Percentiles rank a stretch among this genome's conserved stretches.
Conservation (phyloP, 2,113 vertebrate genomes). For the Macquaria ambigua region DNA sequence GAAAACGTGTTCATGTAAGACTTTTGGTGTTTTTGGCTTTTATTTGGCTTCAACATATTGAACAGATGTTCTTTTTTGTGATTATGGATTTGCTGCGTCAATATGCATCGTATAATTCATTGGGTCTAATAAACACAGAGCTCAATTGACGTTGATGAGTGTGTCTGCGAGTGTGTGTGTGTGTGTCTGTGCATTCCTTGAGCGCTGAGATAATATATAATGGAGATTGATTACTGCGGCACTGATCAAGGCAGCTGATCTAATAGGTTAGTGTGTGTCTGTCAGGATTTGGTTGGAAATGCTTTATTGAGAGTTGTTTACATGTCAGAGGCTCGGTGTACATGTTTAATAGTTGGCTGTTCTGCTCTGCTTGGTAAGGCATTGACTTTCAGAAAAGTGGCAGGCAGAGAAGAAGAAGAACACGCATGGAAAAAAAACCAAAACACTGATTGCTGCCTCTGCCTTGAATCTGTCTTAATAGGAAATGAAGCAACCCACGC, state of each 20-base stretch:
- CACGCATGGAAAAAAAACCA: neutral
- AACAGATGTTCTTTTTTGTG: slow-evolving; percentile 9
- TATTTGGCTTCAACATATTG: neutral
- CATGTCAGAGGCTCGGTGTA: slow-evolving; percentile 36
- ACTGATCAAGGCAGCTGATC: slow-evolving; percentile 45
- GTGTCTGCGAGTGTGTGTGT: neutral
- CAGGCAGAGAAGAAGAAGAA: neutral
- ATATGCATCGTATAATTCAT: slow-evolving; percentile 11
- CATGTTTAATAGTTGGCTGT: slow-evolving; percentile 29
- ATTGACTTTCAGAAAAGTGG: slow-evolving; percentile 26
- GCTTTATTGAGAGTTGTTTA: slow-evolving; percentile 47
- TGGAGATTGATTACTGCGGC: slow-evolving; percentile 62
- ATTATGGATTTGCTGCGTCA: slow-evolving; percentile 34
- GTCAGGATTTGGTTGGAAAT: slow-evolving; percentile 23
- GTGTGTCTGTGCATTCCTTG: neutral
- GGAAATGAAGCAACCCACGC: neutral
- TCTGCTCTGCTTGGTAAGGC: slow-evolving; percentile 18
- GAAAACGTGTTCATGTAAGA: neutral
- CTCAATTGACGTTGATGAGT: slow-evolving; percentile 33
- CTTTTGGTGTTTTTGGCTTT: neutral
- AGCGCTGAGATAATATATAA: slow-evolving; percentile 51
- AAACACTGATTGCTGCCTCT: slow-evolving; percentile 22
- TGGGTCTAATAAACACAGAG: slow-evolving; percentile 42
- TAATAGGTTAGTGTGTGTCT: slow-evolving; percentile 32
- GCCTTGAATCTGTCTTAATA: slow-evolving; percentile 11